phyloP scores from a whole-genome alignment of 2,888 invertebrate genomes.

The Rotaria macrura region DNA sequence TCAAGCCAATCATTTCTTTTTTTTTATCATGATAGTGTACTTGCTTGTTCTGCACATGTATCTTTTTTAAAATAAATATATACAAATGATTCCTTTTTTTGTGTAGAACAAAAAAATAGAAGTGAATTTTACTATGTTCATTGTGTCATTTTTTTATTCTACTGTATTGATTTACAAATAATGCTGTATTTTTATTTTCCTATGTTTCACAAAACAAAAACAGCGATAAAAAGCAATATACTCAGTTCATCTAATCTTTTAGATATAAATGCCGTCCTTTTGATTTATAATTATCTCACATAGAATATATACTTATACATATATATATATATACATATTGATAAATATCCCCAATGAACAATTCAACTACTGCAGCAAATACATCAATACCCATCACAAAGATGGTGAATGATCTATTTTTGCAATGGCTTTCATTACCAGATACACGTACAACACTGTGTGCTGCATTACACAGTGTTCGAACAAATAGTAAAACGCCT shows the following conservation, averaged over 20 bases:
- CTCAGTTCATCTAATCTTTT: background rate
- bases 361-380: background rate
- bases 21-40: no score
- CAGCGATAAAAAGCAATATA: background rate
- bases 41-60: no score
- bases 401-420: conserved; percentile 20
- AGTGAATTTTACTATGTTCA: background rate
- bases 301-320: background rate
- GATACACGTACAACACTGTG: background rate
- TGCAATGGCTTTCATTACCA: conserved; percentile 10
- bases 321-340: background rate
- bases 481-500: background rate
- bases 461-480: background rate
- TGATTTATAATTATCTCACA: background rate
- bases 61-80: no score
- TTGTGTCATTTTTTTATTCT: no score
- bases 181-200: background rate
- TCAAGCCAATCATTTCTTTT: no score
- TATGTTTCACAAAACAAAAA: background rate
- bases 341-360: background rate
- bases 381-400: conserved; percentile 8
- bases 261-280: background rate
- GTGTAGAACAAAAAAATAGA: background rate
- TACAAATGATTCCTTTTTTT: background rate
- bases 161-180: no score